Percentiles rank a stretch among this genome's conserved stretches.
These are phyloP conservation scores for Neodiprion pinetum DNA, from an alignment of 1,140 invertebrate species.

Conservation along the genomic window DNA sequence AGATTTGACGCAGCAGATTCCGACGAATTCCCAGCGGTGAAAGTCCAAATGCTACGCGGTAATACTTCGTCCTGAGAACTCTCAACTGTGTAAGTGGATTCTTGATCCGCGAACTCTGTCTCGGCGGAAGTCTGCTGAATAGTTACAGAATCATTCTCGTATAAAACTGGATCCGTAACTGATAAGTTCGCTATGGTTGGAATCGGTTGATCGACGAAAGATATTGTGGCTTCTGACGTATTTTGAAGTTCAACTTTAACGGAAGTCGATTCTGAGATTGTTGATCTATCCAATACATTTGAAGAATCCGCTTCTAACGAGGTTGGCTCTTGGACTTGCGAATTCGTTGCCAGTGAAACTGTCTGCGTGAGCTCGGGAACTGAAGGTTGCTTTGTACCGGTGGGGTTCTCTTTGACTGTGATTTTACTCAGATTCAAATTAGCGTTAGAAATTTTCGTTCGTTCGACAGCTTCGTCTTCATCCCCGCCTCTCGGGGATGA, in stretches of 20 bases:
- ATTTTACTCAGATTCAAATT: not conserved
- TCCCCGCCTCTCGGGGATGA: too few species aligned
- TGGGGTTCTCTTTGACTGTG: not conserved
- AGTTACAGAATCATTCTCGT: not conserved
- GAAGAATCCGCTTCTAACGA: not conserved
- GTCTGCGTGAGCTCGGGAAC: not conserved
- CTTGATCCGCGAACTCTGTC: not conserved
- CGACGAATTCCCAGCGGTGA: constrained; percentile 66
- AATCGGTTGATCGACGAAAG: not conserved
- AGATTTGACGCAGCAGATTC: constrained; percentile 51
- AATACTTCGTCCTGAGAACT: not conserved
- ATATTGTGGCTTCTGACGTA: not conserved
- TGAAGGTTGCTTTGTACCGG: not conserved
- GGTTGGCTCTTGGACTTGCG: not conserved
- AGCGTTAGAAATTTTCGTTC: not conserved
- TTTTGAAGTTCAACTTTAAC: not conserved
- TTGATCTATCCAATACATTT: too few species aligned
- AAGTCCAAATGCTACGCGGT: constrained; percentile 25
- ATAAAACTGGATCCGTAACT: not conserved
- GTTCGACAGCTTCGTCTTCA: too few species aligned
- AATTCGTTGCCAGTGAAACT: not conserved
- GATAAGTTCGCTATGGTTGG: not conserved
- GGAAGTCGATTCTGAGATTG: too few species aligned
- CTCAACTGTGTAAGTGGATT: not conserved
- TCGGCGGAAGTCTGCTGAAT: not conserved